phyloP scores from a whole-genome alignment of 2,888 invertebrate species.

The Mythimna lalbum region DNA sequence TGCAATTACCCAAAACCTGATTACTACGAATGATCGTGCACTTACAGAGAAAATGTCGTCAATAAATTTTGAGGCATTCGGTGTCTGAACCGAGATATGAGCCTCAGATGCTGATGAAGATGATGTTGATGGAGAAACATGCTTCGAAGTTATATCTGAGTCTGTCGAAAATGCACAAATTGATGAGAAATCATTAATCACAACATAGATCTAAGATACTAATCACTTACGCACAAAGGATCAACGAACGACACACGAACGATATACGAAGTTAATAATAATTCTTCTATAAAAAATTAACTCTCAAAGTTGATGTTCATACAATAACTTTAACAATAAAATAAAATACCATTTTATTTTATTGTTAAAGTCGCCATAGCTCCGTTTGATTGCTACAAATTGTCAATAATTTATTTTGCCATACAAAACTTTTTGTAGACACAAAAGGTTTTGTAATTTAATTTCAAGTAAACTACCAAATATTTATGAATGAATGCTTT shows the following conservation, averaged over 20 bases:
- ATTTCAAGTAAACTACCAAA: conserved; percentile 10
- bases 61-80: conserved; percentile 83
- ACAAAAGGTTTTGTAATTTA: conserved; percentile 12
- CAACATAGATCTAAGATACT: background rate
- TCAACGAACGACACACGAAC: background rate
- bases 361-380: conserved; percentile 32
- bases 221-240: background rate
- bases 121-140: conserved; percentile 77
- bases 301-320: background rate
- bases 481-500: background rate
- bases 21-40: conserved; percentile 70
- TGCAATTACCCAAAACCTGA: conserved; percentile 19
- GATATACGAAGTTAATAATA: too few relatives aligned
- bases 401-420: conserved; percentile 30
- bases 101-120: conserved; percentile 80
- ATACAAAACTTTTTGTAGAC: conserved; percentile 28
- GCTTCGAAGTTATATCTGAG: conserved; percentile 79
- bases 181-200: conserved; percentile 28
- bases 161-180: conserved; percentile 69
- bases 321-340: too few relatives aligned
- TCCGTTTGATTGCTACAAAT: conserved; percentile 38
- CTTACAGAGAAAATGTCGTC: conserved; percentile 88
- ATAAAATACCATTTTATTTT: conserved; percentile 24
- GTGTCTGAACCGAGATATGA: conserved; percentile 84
- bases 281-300: conserved; percentile 9